These are phyloP conservation scores for Machimus atricapillus DNA, from an alignment of 2,888 invertebrate genomes.

Conservation along the genomic window DNA sequence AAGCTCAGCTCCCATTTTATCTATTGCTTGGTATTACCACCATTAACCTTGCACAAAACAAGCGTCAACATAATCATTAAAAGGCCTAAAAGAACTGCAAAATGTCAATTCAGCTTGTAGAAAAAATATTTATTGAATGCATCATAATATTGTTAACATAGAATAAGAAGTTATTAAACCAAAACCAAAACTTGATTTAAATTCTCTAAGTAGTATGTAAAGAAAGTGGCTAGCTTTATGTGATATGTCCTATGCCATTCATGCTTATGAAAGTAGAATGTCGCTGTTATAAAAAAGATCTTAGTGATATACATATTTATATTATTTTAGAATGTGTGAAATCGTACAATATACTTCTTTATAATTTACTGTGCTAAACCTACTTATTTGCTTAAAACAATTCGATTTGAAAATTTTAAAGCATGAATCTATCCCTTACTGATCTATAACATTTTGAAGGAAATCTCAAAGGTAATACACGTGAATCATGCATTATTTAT, in stretches of 20 bases:
- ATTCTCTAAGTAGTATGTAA: not conserved
- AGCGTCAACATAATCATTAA: not conserved
- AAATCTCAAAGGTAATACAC: not conserved
- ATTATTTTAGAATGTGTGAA: not conserved
- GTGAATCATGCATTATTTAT: constrained; percentile 34
- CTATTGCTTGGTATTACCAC: too few relatives aligned
- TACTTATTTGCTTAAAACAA: not conserved
- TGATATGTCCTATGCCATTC: not conserved
- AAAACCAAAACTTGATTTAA: not conserved
- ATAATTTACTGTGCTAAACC: not conserved
- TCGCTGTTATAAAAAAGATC: not conserved
- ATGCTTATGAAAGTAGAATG: not conserved
- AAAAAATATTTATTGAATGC: not conserved
- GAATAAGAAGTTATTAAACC: not conserved
- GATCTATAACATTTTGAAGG: not conserved
- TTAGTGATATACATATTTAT: not conserved
- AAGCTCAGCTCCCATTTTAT: too few relatives aligned
- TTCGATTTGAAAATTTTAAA: not conserved
- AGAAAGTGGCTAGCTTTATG: not conserved
- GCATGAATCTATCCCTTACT: not conserved
- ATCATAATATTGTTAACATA: not conserved
- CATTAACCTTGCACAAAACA: not conserved
- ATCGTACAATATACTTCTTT: not conserved
- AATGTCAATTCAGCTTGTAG: not conserved
- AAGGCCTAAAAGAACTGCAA: not conserved